Evolutionary conservation across 1,140 invertebrate species (phyloP), one percentile per base, ranked within the genome.

Genomic region (Globodera ellingtonae): DNA sequence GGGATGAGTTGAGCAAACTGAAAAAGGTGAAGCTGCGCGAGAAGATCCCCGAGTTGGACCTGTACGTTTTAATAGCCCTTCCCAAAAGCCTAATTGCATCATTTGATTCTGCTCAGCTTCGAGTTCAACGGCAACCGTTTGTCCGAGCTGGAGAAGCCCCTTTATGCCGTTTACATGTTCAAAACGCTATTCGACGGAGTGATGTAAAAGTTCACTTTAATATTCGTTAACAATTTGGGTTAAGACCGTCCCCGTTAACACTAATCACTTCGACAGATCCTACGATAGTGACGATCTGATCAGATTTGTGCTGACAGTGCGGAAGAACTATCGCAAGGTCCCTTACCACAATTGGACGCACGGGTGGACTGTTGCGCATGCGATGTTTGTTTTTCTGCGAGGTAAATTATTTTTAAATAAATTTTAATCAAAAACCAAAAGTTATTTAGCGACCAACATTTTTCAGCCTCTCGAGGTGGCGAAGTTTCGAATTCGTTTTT

Each of bases 261-360:
- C 35, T 70, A 8, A 35, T 35, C 18, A 15, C 75, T 80, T 82
- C 15, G 79, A 69, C 66, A 88, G 86, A 73, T 90, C 89, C 52
- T 91, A 90, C 81, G 91, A 92, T 46, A 74, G 87, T 18, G 89
- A 91, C 66, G 92, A 91, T 71, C 89, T 95, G 59, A 92, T 93
- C 44, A 90, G 92, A 75, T 95, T 95, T 86, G 92, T 93, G 7
- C 86, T 95, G 77, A 95, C 94, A 0, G 94, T 95, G 0, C 92
- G 92, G 86, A 95, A 94, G 87, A 95, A 95, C 90, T 95, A 95
- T 88, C 90, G 94, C 44, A 91, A 92, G 48, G 94, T 95, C 0
- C 90, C 90, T 8, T 85, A 94, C 86, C 94, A 95, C 89, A 95
- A 95, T 89, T 95, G 94, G 93, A 92, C 93, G 21, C 94, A 95